Evolutionary conservation across 2,797 vertebrate species (phyloP), one percentile per base, ranked within the genome.

Genomic region (Lepilemur ruficaudatus): DNA sequence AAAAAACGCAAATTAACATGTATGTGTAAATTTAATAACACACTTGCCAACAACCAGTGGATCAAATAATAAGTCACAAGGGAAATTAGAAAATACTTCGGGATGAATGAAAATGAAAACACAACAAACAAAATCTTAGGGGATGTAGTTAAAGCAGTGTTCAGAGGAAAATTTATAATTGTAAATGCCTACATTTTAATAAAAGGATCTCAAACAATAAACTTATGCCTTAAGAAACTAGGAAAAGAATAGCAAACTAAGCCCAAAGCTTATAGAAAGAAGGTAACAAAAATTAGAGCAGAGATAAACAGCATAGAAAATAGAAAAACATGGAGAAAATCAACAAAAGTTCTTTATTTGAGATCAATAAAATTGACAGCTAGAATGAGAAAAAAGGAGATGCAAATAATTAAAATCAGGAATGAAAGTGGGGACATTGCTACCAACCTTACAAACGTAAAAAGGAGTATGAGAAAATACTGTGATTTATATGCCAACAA

Each of bases 11-110:
- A 63, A 87, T 94, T 76, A 30, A 92, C 61, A 91, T 48, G 38
- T 59, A 69, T 20, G 57, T 94, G 79, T 69, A 85, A 92, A 94
- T 69, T 92, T 84, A 92, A 69, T 22, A 76, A 79, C 23, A 22
- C 20, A 80, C 48, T 73, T 57, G 30, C 48, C 88, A 88, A 57
- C 15, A 79, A 75, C 22, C 11, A 94, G 2, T 67, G 32, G 46
- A 18, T 72, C 52, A 94, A 82, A 32, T 50, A 61, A 83, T 52
- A 95, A 95, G 61, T 88, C 32, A 75, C 22, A 89, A 80, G 43
- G 5, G 11, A 75, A 73, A 79, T 48, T 38, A 78, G 55, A 95
- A 94, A 75, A 75, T 35, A 91, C 22, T 38, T 57, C 22, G 32
- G 84, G 18, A 81, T 89, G 22, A 67, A 65, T 90, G 22, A 63